Percentiles rank a stretch among this genome's conserved stretches.
These are phyloP conservation scores for Rhinogobius similis DNA, from an alignment of 2,113 vertebrate species.

Conservation along the genomic window DNA sequence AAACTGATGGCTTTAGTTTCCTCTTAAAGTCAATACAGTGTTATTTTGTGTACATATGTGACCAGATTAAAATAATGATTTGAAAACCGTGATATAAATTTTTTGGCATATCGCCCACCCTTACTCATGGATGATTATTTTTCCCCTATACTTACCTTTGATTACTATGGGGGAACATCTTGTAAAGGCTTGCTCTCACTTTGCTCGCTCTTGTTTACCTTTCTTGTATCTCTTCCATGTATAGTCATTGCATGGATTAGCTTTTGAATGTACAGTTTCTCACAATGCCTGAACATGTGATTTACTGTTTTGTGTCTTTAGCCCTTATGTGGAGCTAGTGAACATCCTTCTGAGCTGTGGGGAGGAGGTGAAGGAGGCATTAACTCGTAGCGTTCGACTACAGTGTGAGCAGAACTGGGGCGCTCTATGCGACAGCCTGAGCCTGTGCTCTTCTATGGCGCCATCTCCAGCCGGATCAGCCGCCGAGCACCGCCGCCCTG, in stretches of 20 bases:
- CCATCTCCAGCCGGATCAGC: constrained; percentile 59
- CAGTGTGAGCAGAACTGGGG: constrained; percentile 98
- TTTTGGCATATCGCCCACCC: background rate
- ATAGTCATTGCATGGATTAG: constrained; percentile 6
- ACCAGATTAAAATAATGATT: too few species aligned
- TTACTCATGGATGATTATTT: background rate
- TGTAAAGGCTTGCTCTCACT: constrained; percentile 1
- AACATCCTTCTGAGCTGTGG: constrained; percentile 93
- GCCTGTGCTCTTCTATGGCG: constrained; percentile 85
- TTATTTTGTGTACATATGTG: too few species aligned
- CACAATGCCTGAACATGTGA: constrained; percentile 21
- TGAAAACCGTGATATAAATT: too few species aligned
- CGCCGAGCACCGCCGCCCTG: constrained; percentile 62
- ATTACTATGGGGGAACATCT: background rate
- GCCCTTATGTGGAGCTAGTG: constrained; percentile 95
- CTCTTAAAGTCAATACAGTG: too few species aligned
- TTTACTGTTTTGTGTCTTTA: constrained; percentile 61
- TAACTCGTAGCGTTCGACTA: constrained; percentile 87
- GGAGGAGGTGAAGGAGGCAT: constrained; percentile 92
- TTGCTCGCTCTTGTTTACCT: constrained; percentile 9
- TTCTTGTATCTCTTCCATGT: constrained; percentile 20
- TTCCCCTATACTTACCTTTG: background rate
- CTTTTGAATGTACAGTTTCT: constrained; percentile 22
- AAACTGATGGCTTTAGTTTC: background rate
- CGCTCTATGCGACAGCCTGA: constrained; percentile 91